Base-by-base conservation (phyloP, 2,888 invertebrate species). In the Megaustenia siamemsis region DNA sequence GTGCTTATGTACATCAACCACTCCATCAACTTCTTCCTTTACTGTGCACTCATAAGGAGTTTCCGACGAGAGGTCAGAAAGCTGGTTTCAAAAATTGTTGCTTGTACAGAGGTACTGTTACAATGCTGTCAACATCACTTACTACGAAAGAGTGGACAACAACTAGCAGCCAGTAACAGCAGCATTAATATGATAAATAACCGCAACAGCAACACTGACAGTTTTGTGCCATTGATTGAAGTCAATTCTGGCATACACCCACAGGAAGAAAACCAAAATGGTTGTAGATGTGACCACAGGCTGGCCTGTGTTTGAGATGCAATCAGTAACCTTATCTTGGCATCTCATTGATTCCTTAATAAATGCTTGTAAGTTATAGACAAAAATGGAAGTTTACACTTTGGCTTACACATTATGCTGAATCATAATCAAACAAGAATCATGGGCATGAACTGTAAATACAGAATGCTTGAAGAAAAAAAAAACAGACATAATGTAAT, bases 11-110 rank as follows among this genome's bases (percentile, higher is more conserved):
- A 86, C 81, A 53, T 82, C 77, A 87, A 87, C 85, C 87, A 87
- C 63, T 86, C 87, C 63, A 45, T 87, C 80, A 84, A 87, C 80
- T 87, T 87, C 78, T 86, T 87, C 77, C 82, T 87, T 53, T 87
- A 87, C 83, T 87, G 86, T 79, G 80, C 84, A 28, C 80, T 86
- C n/a, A 84, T 76, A 32, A 82, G 84, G 45, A 60, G 87, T 12
- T 87, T 87, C 66, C 76, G 87, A 12, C 83, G 86, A 53, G 87
- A 87, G 73, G 83, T 86, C 40, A 53, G 40, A 38, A 78, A 84
- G 24, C 71, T 82, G 49, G 63, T 32, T n/a, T 45, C 32, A 32
- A 40, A 21, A 15, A 28, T 69, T n/a, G 24, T 35, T 32, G 6
- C 10, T 5, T 83, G 78, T 35, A 28, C 32, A 0, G 28, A 15